Conservation (phyloP, 2,113 vertebrate species). For the Psittacula cyanocephala region DNA sequence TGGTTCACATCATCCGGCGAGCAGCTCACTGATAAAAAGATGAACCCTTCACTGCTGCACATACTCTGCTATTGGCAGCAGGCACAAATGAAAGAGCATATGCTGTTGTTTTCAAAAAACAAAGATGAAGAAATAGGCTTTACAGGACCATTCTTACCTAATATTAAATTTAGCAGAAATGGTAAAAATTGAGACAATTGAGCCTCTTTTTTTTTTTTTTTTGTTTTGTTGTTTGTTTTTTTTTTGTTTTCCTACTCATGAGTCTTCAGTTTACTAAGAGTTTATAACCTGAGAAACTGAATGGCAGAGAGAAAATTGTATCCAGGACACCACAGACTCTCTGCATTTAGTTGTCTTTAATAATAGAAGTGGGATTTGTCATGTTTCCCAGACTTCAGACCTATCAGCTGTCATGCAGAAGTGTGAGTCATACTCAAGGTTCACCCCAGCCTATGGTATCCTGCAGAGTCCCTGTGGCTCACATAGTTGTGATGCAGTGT, state of each 20-base stretch:
- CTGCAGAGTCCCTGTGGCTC: background rate
- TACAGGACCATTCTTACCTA: background rate
- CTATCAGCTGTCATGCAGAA: background rate
- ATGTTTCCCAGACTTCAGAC: background rate
- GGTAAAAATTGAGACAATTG: background rate
- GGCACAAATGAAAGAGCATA: background rate
- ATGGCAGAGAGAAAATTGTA: background rate
- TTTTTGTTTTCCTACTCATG: background rate
- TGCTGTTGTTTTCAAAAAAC: background rate
- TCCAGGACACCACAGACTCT: background rate
- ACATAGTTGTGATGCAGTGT: rapidly evolving
- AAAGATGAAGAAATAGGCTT: background rate
- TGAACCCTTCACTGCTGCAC: background rate
- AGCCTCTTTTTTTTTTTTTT: background rate
- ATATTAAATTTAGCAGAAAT: background rate
- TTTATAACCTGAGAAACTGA: background rate
- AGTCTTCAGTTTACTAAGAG: background rate
- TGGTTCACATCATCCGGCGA: background rate
- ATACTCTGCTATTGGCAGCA: background rate
- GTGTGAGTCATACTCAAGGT: background rate
- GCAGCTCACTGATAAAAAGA: background rate
- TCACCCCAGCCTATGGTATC: background rate
- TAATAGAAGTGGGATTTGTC: background rate
- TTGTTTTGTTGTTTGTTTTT: too few relatives aligned
- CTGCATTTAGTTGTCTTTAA: background rate